phyloP scores from a whole-genome alignment of 2,888 invertebrate genomes.

The Synanthedon tipuliformis region DNA sequence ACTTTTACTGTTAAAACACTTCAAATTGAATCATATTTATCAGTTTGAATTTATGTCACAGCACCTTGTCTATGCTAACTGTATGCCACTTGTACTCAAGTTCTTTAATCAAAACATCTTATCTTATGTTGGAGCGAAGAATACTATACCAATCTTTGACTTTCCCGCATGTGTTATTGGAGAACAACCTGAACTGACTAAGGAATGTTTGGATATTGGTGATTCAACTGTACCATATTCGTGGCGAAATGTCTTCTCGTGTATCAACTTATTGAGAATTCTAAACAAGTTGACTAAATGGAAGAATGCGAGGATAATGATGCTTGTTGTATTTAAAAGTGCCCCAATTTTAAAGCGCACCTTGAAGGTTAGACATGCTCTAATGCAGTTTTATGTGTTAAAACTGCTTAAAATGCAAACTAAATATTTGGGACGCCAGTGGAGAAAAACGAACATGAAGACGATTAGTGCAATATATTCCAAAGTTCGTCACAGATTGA shows the following conservation, averaged over 20 bases:
- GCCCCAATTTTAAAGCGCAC: constrained; percentile 98
- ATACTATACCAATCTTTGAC: constrained; percentile 92
- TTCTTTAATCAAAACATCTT: constrained; percentile 99
- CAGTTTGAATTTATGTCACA: constrained; percentile 99
- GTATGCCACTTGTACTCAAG: constrained; percentile 96
- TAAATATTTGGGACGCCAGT: constrained; percentile 97
- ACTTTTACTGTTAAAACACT: constrained; percentile 93
- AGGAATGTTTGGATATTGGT: constrained; percentile 89
- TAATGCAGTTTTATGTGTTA: constrained; percentile 97
- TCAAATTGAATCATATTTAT: constrained; percentile 96
- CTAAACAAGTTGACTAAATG: constrained; percentile 99
- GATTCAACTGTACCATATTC: constrained; percentile 85
- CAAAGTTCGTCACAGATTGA: constrained; percentile 94
- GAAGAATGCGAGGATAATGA: constrained; percentile 99
- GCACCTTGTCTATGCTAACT: constrained; percentile 98
- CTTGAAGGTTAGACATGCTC: constrained; percentile 92
- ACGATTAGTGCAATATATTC: constrained; percentile 99
- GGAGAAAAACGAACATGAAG: constrained; percentile 99
- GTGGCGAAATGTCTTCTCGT: constrained; percentile 98
- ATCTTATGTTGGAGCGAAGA: constrained; percentile 94
- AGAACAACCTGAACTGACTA: constrained; percentile 92
- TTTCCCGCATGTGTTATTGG: constrained; percentile 97
- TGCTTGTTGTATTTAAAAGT: constrained; percentile 99
- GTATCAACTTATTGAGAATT: constrained; percentile 95
- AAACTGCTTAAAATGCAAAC: constrained; percentile 99